Evolutionary conservation across 2,888 invertebrate genomes (phyloP), one percentile per base, ranked within the genome.

Genomic region (Pycnomerus fuliginosus): DNA sequence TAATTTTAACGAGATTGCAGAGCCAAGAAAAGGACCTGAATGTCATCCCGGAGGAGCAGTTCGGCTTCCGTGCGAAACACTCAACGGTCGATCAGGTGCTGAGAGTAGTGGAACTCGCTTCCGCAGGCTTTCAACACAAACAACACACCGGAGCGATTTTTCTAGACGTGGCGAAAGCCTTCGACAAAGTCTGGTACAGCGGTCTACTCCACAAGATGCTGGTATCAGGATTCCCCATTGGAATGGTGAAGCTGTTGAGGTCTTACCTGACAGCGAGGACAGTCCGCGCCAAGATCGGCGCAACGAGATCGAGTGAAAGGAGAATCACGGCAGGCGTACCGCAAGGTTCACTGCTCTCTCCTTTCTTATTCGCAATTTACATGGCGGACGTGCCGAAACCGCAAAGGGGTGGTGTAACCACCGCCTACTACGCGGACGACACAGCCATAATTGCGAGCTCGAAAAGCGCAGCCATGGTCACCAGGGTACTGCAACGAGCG

Each of bases 11-110:
- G 2, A 8, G 29, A 2, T 15, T 39, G 11, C 4, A 1, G 10
- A 30, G 39, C 22, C 13, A 11, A 2, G 20, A 20, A 12, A 22
- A 4, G 1, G 33, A 33, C 20, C 3, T 14, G 2, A 10, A 17
- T 12, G 10, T 33, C 2, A 10, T 46, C 12, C 42, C 46, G 2
- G 42, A 43, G 8, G 31, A 43, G 10, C 46, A 43, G 27, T 46
- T 42, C 22, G 46, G 42, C 4, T 46, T 46, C 20, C 10, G 33
- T 11, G 12, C 24, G 3, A 14, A 25, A 2, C 36, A 37, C 14
- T 35, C 25, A 3, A 46, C 42, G 2, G 16, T 10, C 3, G 30
- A 29, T 13, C 46, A 46, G 25, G 16, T 22, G 10, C 22, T 37
- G 8, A 30, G 24, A 3, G 22, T 43, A 1, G 23, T 13, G 1